Conservation (phyloP, 64 coral and sea anemone genomes). For the Catalaphyllia jardinei region DNA sequence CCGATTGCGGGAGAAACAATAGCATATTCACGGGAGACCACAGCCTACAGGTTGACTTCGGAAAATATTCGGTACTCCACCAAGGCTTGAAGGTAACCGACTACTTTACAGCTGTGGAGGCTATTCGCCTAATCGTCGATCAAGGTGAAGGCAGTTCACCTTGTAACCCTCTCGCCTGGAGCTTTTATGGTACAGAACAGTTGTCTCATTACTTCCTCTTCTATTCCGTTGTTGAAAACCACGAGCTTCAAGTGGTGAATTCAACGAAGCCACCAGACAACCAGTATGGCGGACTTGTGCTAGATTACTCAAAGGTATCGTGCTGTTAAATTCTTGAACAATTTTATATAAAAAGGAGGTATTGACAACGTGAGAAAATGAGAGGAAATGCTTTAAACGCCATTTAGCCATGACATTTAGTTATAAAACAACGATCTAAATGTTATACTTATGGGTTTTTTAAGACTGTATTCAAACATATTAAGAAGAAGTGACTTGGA, state of each 20-base stretch:
- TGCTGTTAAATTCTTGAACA: background rate
- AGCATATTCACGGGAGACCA: constrained; percentile 76
- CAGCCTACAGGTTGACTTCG: constrained; percentile 36
- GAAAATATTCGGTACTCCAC: constrained; percentile 40
- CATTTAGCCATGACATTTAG: too few species aligned
- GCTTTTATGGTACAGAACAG: background rate
- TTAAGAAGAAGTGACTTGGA: too few species aligned
- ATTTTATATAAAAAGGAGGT: background rate
- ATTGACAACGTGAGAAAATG: background rate
- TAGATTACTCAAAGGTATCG: constrained; percentile 27
- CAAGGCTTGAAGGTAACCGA: constrained; percentile 42
- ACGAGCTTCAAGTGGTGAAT: constrained; percentile 47
- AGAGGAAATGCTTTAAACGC: background rate
- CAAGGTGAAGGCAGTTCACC: constrained; percentile 80
- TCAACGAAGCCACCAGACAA: background rate
- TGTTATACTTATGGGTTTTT: too few species aligned
- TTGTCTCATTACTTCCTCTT: constrained; percentile 77
- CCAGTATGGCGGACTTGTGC: background rate
- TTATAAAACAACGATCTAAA: too few species aligned
- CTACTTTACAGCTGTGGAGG: constrained; percentile 55
- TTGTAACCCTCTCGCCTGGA: constrained; percentile 61
- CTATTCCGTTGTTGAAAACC: constrained; percentile 69
- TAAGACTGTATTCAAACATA: too few species aligned
- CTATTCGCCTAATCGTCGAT: constrained; percentile 60
- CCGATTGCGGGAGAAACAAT: constrained; percentile 65